Evolutionary conservation across 2,888 invertebrate species (phyloP), one percentile per base, ranked within the genome.

Genomic region (Mesochorus sp.): DNA sequence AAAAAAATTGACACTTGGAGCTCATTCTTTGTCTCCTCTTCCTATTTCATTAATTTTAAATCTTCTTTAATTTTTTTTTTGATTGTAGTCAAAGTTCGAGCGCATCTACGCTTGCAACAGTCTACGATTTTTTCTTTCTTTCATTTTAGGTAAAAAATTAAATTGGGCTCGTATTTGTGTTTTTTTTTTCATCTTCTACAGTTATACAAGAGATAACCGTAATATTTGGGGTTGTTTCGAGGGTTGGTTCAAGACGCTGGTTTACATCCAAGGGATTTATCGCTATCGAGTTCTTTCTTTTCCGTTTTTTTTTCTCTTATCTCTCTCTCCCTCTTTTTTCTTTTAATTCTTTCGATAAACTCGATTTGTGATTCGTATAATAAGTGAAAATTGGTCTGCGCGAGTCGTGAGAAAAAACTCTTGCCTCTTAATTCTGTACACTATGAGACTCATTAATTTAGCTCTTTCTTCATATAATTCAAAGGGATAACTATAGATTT

Each of bases 331-430:
- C 0, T 53, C 24, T 34, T 42, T 62, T 42, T 57, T n/a, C n/a
- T n/a, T n/a, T n/a, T n/a, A n/a, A n/a, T n/a, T n/a, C n/a, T n/a
- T n/a, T n/a, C 39, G 59, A 21, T 68, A 57, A 68, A 68, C 62
- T 74, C 64, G 74, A 55, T 42, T 17, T 19, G 19, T 73, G 67
- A 67, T 53, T 77, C 61, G 55, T 78, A 72, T 72, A 62, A 73
- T 68, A 76, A 67, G 79, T 68, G 76, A 76, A 76, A 76, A 76
- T 76, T 79, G 79, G 79, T 79, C 79, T 79, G 76, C 79, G 64
- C 76, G 79, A 79, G 76, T 79, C 76, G 57, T 76, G 68, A 67
- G 71, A 79, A 76, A 70, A 49, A 76, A 68, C 79, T 76, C 72
- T 76, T 79, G 72, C 72, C 67, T 67, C 75, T 79, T 75, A 75